A percentile compares a stretch with the other conserved stretches of the same genome.
Evolutionary conservation across 2,113 vertebrate genomes (phyloP).

Genomic region (Labeo rohita): DNA sequence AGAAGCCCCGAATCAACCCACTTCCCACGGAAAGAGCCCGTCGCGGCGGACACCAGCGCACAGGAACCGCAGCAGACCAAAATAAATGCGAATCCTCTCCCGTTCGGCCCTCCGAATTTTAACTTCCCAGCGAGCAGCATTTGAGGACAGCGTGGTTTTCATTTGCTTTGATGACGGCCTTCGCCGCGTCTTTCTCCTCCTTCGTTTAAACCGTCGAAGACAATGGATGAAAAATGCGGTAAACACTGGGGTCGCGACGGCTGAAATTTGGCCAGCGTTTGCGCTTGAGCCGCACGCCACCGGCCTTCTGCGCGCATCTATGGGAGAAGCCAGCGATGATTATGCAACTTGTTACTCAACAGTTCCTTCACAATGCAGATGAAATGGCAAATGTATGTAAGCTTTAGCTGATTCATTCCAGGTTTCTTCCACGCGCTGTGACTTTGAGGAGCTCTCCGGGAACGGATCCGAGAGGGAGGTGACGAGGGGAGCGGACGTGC

Average conservation of each 20-base stretch:
- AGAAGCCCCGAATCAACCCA: conserved; percentile 29
- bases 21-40: conserved; percentile 39
- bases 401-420: conserved; percentile 38
- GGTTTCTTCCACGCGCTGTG: conserved; percentile 15
- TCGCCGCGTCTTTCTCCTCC: neutral
- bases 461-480: conserved; percentile 18
- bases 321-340: conserved; percentile 39
- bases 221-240: conserved; percentile 38
- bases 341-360: conserved; percentile 39
- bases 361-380: conserved; percentile 16
- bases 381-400: conserved; percentile 40
- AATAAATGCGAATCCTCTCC: conserved; percentile 32
- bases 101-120: neutral
- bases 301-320: conserved; percentile 22
- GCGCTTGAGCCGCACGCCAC: neutral
- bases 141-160: conserved; percentile 47
- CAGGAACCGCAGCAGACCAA: conserved; percentile 47
- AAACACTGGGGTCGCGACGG: conserved; percentile 19
- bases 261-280: neutral
- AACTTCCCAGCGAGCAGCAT: conserved; percentile 11
- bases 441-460: conserved; percentile 31
- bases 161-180: conserved; percentile 45
- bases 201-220: conserved; percentile 34
- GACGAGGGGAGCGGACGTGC: conserved; percentile 44
- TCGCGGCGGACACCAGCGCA: conserved; percentile 28